phyloP scores from a whole-genome alignment of 2,113 vertebrate species.

The Micronycteris hirsuta region DNA sequence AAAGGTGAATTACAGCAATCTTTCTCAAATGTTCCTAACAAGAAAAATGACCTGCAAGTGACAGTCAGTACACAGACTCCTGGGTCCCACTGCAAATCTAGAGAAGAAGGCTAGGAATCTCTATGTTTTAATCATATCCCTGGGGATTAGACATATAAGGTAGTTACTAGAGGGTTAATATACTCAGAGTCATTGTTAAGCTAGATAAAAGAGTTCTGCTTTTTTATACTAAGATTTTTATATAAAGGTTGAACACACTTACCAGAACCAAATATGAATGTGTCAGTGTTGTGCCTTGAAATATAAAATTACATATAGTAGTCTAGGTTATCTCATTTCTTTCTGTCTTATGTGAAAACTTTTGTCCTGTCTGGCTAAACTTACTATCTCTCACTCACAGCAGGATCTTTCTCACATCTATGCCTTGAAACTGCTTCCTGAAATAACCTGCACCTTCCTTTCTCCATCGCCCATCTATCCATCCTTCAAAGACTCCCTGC shows the following conservation, averaged over 20 bases:
- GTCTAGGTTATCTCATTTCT: background rate
- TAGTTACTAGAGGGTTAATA: background rate
- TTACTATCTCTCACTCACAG: background rate
- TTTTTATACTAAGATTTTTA: background rate
- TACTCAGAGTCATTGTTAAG: background rate
- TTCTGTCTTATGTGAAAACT: background rate
- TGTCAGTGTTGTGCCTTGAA: background rate
- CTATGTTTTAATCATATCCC: background rate
- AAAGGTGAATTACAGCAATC: background rate
- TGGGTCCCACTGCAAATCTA: background rate
- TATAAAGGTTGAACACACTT: background rate
- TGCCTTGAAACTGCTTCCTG: background rate
- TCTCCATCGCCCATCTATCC: background rate
- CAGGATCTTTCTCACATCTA: background rate
- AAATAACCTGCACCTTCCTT: background rate
- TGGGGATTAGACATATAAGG: background rate
- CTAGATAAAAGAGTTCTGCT: conserved; percentile 4
- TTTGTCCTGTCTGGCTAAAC: background rate
- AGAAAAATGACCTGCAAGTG: background rate
- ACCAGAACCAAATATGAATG: background rate
- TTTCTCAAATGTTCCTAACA: background rate
- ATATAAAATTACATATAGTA: background rate
- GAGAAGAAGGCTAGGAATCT: background rate
- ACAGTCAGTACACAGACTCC: background rate
- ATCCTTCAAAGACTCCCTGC: background rate